Evolutionary conservation across 2,113 vertebrate genomes (phyloP).

Genomic region (Alouatta palliata): DNA sequence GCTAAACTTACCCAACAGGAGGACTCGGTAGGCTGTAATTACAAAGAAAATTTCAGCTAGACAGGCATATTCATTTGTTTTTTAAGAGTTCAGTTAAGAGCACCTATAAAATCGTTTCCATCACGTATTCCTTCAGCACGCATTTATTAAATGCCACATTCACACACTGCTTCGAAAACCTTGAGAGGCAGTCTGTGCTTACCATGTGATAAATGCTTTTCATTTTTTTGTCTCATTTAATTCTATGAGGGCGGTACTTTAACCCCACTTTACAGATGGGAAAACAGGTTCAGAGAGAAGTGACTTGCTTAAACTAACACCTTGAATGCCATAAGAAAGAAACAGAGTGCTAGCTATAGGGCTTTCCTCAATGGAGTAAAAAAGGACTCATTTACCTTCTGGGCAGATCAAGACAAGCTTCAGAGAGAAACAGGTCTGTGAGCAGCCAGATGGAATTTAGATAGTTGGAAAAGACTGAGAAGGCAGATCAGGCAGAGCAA

Average conservation of each 20-base stretch:
- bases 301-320: background rate
- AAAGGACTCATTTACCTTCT: background rate
- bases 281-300: background rate
- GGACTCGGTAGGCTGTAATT: background rate
- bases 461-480: background rate
- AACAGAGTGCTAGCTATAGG: background rate
- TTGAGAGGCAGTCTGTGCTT: slow-evolving; percentile 29
- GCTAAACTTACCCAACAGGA: background rate
- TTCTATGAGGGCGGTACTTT: background rate
- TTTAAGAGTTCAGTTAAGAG: background rate
- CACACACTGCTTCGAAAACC: slow-evolving; percentile 15
- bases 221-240: slow-evolving; percentile 8
- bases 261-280: background rate
- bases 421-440: background rate
- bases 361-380: background rate
- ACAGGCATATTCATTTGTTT: background rate
- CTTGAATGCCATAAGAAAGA: background rate
- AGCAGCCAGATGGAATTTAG: slow-evolving; percentile 19
- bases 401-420: background rate
- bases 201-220: background rate
- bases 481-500: background rate
- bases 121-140: background rate
- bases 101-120: background rate
- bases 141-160: slow-evolving; percentile 30
- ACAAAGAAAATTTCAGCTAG: slow-evolving; percentile 25